These are phyloP conservation scores for Mercenaria mercenaria DNA, from an alignment of 1,140 invertebrate species.

Conservation along the genomic window DNA sequence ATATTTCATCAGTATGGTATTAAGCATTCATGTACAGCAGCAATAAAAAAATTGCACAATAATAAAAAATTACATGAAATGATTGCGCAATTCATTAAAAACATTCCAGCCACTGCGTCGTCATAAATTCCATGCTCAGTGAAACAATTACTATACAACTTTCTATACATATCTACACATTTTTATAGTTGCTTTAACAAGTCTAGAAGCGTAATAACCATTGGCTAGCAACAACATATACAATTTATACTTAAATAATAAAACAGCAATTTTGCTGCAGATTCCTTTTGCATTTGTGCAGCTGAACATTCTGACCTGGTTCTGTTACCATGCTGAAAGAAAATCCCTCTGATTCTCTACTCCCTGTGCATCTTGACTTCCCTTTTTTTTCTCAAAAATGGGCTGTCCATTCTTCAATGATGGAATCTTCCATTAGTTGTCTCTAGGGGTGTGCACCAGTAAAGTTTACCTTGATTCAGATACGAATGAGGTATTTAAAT, in stretches of 20 bases:
- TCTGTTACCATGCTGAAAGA: background rate
- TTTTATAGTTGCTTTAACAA: constrained; percentile 16
- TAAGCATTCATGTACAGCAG: constrained; percentile 31
- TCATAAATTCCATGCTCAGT: constrained; percentile 21
- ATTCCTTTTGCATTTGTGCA: background rate
- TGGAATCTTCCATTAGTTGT: too few species aligned
- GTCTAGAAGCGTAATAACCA: background rate
- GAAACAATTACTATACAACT: constrained; percentile 44
- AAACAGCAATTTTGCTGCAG: background rate
- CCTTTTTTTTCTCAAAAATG: too few species aligned
- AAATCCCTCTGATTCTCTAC: too few species aligned
- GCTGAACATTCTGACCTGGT: background rate
- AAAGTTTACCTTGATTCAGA: background rate
- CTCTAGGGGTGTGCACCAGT: too few species aligned
- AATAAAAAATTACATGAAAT: background rate
- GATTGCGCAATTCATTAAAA: background rate
- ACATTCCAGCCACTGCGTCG: constrained; percentile 43
- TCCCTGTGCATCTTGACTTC: too few species aligned
- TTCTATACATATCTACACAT: constrained; percentile 47
- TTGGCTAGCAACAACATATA: constrained; percentile 48
- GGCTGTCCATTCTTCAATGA: too few species aligned
- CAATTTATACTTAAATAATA: constrained; percentile 29
- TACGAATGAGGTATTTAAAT: background rate
- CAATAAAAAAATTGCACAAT: constrained; percentile 8
- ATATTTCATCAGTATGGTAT: background rate